Evolutionary conservation across 2,888 invertebrate species (phyloP).

Genomic region (Parasteatoda lunata): DNA sequence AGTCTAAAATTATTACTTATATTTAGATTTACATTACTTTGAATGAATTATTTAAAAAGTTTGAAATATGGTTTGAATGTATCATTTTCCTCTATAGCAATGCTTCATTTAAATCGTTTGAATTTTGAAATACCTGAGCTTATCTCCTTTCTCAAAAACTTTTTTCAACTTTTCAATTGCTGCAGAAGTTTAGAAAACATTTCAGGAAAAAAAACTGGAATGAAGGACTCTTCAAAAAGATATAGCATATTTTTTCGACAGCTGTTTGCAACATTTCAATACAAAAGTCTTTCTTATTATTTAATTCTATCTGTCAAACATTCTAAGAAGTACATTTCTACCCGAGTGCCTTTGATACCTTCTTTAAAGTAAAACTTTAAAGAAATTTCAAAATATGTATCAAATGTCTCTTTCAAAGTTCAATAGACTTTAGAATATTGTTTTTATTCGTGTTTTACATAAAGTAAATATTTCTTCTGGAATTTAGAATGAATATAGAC

Average conservation of each 20-base stretch:
- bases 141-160: conserved; percentile 1
- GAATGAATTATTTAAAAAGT: too few species aligned
- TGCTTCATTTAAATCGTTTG: too few species aligned
- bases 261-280: conserved; percentile 35
- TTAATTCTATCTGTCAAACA: conserved; percentile 29
- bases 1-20: too few species aligned
- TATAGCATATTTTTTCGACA: conserved; percentile 53
- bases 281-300: conserved; percentile 33
- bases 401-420: background rate
- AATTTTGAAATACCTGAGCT: too few species aligned
- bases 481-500: too few species aligned
- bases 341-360: background rate
- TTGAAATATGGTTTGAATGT: too few species aligned
- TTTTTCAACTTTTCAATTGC: conserved; percentile 9
- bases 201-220: conserved; percentile 17
- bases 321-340: background rate
- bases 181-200: conserved; percentile 1
- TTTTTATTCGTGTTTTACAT: background rate
- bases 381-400: background rate
- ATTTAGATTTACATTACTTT: too few species aligned
- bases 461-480: background rate
- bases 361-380: background rate
- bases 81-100: too few species aligned
- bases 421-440: background rate
- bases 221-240: conserved; percentile 45